A percentile compares a stretch with the other conserved stretches of the same genome.
Evolutionary conservation across 2,797 vertebrate species (phyloP).

Genomic region (Sebastolobus altivelis): DNA sequence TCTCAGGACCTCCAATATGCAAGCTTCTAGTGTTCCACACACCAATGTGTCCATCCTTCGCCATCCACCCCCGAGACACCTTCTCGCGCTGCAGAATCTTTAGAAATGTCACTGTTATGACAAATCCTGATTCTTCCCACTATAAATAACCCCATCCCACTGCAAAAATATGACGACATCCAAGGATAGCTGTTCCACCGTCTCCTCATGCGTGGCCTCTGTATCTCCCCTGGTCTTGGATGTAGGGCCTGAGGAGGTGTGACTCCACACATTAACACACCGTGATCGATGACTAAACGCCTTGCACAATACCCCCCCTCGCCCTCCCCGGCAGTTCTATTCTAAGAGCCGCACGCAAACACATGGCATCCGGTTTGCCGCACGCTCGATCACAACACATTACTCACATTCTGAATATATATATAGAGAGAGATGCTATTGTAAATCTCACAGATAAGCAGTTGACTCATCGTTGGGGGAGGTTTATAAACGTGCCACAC

Average conservation of each 20-base stretch:
- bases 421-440: constrained; percentile 23
- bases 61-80: constrained; percentile 44
- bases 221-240: constrained; percentile 35
- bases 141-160: constrained; percentile 62
- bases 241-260: constrained; percentile 56
- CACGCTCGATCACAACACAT: constrained; percentile 67
- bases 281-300: constrained; percentile 67
- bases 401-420: constrained; percentile 51
- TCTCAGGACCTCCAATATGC: constrained; percentile 12
- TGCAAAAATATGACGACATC: constrained; percentile 31
- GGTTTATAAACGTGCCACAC: constrained; percentile 30
- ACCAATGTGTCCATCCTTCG: constrained; percentile 18
- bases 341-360: constrained; percentile 43
- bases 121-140: constrained; percentile 47
- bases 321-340: constrained; percentile 50
- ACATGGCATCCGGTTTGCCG: constrained; percentile 29
- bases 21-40: constrained; percentile 21
- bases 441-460: constrained; percentile 45
- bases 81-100: constrained; percentile 40
- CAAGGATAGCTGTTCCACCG: constrained; percentile 23
- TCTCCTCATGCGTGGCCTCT: constrained; percentile 17
- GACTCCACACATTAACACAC: constrained; percentile 65
- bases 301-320: constrained; percentile 24
- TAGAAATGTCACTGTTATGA: constrained; percentile 66
- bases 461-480: constrained; percentile 60